These are phyloP conservation scores for Myathropa florea DNA, from an alignment of 2,888 invertebrate species.

Conservation along the genomic window DNA sequence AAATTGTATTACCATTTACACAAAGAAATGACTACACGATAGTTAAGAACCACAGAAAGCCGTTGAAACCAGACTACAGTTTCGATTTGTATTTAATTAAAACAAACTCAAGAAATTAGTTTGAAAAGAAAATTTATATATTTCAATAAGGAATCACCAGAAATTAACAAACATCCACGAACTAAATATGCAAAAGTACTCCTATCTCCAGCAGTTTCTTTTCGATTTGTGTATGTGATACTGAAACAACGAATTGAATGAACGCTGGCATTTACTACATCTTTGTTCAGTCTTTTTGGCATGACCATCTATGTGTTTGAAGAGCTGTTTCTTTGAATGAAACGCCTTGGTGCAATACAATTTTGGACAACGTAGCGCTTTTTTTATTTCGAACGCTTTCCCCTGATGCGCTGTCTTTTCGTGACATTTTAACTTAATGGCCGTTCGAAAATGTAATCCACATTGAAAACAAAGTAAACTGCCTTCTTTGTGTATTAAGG, in stretches of 20 bases:
- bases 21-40: too few species aligned
- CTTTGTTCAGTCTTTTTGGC: constrained; percentile 19
- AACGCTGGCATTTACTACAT: constrained; percentile 36
- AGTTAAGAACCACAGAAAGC: too few species aligned
- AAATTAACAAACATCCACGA: background rate
- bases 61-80: too few species aligned
- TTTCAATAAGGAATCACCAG: background rate
- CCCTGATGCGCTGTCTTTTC: constrained; percentile 3
- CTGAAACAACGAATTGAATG: constrained; percentile 9
- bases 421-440: constrained; percentile 2
- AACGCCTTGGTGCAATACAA: constrained; percentile 48
- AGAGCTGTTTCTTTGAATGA: constrained; percentile 32
- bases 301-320: constrained; percentile 48
- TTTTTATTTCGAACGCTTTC: constrained; percentile 8
- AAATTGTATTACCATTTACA: too few species aligned
- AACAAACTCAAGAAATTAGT: background rate
- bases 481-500: constrained; percentile 11
- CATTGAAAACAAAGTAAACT: constrained; percentile 40
- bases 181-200: background rate
- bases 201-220: constrained; percentile 36
- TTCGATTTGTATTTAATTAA: too few species aligned
- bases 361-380: constrained; percentile 53
- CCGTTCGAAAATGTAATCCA: constrained; percentile 20
- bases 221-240: constrained; percentile 22
- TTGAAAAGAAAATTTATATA: background rate